These are phyloP conservation scores for Copidosoma aretas DNA, from an alignment of 2,888 invertebrate species.

Conservation along the genomic window DNA sequence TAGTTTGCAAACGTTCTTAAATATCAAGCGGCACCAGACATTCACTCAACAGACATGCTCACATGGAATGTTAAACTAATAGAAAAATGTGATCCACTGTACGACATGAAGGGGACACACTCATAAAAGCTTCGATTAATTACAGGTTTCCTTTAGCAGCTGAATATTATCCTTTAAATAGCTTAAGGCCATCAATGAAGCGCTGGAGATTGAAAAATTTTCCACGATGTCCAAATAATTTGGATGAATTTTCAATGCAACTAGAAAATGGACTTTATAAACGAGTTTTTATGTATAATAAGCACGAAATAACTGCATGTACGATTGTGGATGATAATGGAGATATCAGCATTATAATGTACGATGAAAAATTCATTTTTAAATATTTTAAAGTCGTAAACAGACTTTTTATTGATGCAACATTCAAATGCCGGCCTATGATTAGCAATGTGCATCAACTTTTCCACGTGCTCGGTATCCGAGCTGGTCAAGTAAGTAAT, in stretches of 20 bases:
- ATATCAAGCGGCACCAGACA: too few relatives aligned
- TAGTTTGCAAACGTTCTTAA: too few relatives aligned
- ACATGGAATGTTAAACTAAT: too few relatives aligned
- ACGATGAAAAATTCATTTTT: neutral
- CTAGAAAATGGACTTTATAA: neutral
- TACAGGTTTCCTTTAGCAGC: too few relatives aligned
- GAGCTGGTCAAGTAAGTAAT: too few relatives aligned
- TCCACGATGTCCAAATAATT: neutral
- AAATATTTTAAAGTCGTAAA: neutral
- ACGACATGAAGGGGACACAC: too few relatives aligned
- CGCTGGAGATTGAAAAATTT: neutral
- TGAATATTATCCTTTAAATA: too few relatives aligned
- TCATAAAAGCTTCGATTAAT: too few relatives aligned
- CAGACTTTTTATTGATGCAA: neutral
- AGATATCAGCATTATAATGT: neutral
- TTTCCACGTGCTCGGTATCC: neutral
- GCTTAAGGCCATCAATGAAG: neutral
- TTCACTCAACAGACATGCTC: too few relatives aligned
- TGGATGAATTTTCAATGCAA: neutral
- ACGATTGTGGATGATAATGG: neutral
- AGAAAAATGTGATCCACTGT: too few relatives aligned
- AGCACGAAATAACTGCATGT: neutral
- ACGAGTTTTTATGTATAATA: neutral
- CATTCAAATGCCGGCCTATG: neutral
- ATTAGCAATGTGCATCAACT: neutral